Evolutionary conservation across 2,888 invertebrate species (phyloP).

Genomic region (Creontiades dilutus): DNA sequence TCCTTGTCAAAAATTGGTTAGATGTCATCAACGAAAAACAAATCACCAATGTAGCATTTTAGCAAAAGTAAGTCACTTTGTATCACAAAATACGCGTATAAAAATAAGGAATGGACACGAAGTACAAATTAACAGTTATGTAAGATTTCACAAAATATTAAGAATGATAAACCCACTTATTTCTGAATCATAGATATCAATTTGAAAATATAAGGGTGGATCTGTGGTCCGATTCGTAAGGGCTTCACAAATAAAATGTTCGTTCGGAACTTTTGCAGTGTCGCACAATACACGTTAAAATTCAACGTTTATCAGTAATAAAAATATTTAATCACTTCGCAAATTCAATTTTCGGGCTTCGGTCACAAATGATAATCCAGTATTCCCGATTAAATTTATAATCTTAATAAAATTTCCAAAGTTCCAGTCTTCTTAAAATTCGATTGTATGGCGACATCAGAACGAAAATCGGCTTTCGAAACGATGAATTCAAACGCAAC

Average conservation of each 20-base stretch:
- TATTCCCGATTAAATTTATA: not conserved
- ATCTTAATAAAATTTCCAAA: constrained; percentile 16
- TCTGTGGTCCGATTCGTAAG: not conserved
- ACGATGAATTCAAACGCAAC: not conserved
- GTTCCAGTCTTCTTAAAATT: constrained; percentile 22
- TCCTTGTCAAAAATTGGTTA: not conserved
- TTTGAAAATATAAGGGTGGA: not conserved
- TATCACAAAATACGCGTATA: constrained; percentile 27
- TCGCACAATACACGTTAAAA: too few species aligned
- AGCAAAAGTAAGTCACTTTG: constrained; percentile 26
- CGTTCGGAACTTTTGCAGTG: too few species aligned
- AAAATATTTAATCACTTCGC: not conserved
- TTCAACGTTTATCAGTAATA: not conserved
- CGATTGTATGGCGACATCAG: constrained; percentile 32
- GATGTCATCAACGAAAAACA: not conserved
- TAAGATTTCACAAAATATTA: not conserved
- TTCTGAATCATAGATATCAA: not conserved
- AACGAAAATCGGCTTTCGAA: not conserved
- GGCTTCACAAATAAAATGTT: not conserved
- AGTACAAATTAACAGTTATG: not conserved
- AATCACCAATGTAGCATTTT: not conserved
- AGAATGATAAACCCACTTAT: not conserved
- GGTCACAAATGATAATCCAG: not conserved
- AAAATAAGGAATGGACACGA: constrained; percentile 19
- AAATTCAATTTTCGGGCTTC: not conserved